Evolutionary conservation across 1,140 invertebrate genomes (phyloP).

Genomic region (Nylanderia fulva): DNA sequence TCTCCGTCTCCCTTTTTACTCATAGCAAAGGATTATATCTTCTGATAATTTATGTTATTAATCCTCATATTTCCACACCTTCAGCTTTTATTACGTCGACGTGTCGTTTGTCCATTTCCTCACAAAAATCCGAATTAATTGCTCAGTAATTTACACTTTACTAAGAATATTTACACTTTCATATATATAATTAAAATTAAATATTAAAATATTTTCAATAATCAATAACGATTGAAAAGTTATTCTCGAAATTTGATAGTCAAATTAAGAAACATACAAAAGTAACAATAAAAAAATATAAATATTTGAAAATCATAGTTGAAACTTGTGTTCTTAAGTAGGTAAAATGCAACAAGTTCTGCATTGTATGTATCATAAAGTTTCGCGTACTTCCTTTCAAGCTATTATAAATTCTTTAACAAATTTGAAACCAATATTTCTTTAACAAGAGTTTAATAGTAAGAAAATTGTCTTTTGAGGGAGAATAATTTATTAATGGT

Average conservation of each 20-base stretch:
- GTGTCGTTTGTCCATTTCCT: background rate
- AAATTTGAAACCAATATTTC: constrained; percentile 13
- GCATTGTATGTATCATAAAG: constrained; percentile 8
- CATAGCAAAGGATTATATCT: constrained; percentile 29
- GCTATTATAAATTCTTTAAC: constrained; percentile 25
- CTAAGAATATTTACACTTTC: background rate
- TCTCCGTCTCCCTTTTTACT: constrained; percentile 43
- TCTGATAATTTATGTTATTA: constrained; percentile 57
- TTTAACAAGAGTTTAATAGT: background rate
- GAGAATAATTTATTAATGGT: background rate
- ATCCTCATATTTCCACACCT: constrained; percentile 21
- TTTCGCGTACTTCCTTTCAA: constrained; percentile 17
- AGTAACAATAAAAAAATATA: constrained; percentile 13
- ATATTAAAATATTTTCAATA: background rate
- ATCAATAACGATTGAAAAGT: background rate
- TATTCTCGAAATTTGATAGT: background rate
- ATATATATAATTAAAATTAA: background rate
- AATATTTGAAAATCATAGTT: constrained; percentile 1
- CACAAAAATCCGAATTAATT: constrained; percentile 1
- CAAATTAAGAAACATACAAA: background rate
- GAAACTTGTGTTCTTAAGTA: constrained; percentile 15
- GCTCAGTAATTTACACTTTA: background rate
- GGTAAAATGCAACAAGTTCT: constrained; percentile 44
- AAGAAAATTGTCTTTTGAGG: constrained; percentile 7
- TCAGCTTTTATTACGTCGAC: constrained; percentile 1